Percentiles rank a stretch among this genome's conserved stretches.
These are phyloP conservation scores for Lophura swinhoii DNA, from an alignment of 2,797 vertebrate genomes.

Conservation along the genomic window DNA sequence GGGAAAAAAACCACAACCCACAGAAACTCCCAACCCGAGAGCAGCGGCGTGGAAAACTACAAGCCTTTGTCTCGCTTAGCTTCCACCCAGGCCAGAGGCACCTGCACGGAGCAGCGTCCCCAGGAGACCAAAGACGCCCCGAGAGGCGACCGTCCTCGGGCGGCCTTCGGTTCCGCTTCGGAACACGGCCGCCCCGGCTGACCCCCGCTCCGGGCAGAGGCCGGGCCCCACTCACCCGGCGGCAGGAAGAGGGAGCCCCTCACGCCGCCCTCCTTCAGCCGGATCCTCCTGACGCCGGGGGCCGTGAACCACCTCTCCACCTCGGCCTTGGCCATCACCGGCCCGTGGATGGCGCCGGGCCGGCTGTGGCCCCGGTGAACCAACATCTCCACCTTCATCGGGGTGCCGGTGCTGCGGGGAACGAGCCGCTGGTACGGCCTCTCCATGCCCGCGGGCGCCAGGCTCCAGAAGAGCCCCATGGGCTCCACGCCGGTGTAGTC, in stretches of 20 bases:
- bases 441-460: constrained; percentile 76
- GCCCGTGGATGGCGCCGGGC: constrained; percentile 28
- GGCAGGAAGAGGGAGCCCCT: constrained; percentile 84
- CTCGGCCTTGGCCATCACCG: constrained; percentile 68
- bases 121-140: rapidly evolving
- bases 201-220: no score
- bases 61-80: rapidly evolving
- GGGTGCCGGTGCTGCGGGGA: constrained; percentile 74
- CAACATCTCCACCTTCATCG: constrained; percentile 76
- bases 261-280: constrained; percentile 77
- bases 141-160: neutral
- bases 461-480: constrained; percentile 86
- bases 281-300: constrained; percentile 77
- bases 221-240: constrained; percentile 73
- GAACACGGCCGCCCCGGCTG: rapidly evolving
- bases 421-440: constrained; percentile 76
- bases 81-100: neutral
- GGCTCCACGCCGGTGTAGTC: constrained; percentile 85
- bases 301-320: constrained; percentile 80
- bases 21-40: rapidly evolving
- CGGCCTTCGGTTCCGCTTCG: rapidly evolving
- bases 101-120: neutral
- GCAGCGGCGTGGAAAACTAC: neutral
- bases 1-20: neutral
- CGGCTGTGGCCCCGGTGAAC: constrained; percentile 77